These are phyloP conservation scores for Malurus melanocephalus DNA, from an alignment of 2,113 vertebrate species.

Conservation along the genomic window DNA sequence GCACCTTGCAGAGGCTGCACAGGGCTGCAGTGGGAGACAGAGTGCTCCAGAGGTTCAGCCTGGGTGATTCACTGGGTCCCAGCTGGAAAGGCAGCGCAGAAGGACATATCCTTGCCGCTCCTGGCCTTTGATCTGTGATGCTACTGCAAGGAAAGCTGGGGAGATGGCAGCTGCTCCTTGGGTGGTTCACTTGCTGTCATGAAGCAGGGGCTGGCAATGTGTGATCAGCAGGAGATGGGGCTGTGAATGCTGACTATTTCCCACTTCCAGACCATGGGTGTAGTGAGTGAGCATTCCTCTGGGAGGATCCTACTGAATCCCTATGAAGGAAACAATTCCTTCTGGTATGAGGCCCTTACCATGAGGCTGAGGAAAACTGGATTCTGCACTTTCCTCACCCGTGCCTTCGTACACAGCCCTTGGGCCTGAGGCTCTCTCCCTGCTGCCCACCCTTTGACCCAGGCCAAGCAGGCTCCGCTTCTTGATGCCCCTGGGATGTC, in stretches of 20 bases:
- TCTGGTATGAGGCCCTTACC: background rate
- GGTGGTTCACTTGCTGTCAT: background rate
- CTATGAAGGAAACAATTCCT: background rate
- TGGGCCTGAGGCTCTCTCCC: background rate
- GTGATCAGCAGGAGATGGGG: background rate
- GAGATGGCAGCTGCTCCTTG: background rate
- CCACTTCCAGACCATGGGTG: background rate
- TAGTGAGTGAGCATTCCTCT: background rate
- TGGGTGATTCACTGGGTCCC: accelerated
- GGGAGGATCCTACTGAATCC: background rate
- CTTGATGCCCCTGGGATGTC: background rate
- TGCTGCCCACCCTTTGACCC: background rate
- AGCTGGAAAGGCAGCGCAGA: background rate
- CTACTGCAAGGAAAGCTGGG: background rate
- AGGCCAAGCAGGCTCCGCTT: background rate
- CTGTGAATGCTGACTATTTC: background rate
- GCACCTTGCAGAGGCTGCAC: accelerated
- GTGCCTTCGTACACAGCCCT: background rate
- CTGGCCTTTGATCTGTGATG: background rate
- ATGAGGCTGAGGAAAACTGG: background rate
- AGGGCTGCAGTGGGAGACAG: background rate
- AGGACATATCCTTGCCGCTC: background rate
- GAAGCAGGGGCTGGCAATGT: background rate
- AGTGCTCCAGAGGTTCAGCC: background rate
- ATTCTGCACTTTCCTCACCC: background rate